Conservation (phyloP, 1,140 invertebrate genomes). For the Drosophila nigrodunni region DNA sequence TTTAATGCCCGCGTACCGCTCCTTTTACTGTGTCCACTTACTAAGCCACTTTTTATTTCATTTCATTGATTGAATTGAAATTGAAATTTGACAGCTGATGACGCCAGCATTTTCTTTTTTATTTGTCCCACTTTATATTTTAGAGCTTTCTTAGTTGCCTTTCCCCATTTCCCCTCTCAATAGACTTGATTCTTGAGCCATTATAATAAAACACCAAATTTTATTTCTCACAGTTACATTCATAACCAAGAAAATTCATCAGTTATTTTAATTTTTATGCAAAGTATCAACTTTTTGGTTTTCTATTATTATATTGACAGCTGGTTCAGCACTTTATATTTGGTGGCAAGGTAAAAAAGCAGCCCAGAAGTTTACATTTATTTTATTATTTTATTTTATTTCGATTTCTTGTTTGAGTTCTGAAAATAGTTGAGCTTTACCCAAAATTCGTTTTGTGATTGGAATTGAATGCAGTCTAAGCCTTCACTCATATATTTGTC, state of each 20-base stretch:
- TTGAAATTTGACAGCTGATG: constrained; percentile 62
- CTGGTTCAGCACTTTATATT: constrained; percentile 69
- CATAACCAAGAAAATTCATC: neutral
- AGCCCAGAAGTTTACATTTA: constrained; percentile 19
- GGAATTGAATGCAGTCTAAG: constrained; percentile 9
- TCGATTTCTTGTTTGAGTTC: constrained; percentile 11
- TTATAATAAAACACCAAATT: neutral
- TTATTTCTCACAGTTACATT: neutral
- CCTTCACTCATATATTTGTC: constrained; percentile 19
- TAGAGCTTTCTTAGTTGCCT: constrained; percentile 25
- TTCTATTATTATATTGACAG: constrained; percentile 59
- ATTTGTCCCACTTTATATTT: constrained; percentile 32
- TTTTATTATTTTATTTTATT: constrained; percentile 1
- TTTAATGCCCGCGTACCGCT: constrained; percentile 33
- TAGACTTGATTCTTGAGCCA: neutral
- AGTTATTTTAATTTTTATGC: constrained; percentile 20
- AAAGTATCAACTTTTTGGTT: constrained; percentile 38
- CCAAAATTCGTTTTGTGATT: constrained; percentile 5
- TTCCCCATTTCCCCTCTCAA: neutral
- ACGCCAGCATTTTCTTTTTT: constrained; percentile 35
- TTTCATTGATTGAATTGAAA: constrained; percentile 59
- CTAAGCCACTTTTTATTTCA: constrained; percentile 48
- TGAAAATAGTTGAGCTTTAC: constrained; percentile 4
- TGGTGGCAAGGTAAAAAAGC: constrained; percentile 80
- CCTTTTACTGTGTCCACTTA: constrained; percentile 49